Evolutionary conservation across 1,140 invertebrate genomes (phyloP), one percentile per base, ranked within the genome.

Genomic region (Eriosoma lanigerum): DNA sequence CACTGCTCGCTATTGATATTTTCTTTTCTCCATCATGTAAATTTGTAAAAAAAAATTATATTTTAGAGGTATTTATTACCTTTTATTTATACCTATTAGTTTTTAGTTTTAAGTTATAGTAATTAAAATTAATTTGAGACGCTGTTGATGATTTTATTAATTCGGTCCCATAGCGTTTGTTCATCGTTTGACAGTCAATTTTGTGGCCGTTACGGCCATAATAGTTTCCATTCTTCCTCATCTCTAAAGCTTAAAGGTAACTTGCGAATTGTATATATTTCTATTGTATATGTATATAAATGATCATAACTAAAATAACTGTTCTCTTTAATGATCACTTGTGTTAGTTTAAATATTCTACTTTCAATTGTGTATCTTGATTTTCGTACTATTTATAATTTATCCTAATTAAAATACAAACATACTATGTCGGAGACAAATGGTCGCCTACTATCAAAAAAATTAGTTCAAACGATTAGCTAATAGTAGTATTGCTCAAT

Each of bases 1-100:
- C 73, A 76, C 73, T 76, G 73, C 54, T 75, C 54, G 66, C 44
- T 70, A 76, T 76, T 76, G 73, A 76, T 76, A 76, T 76, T 76
- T 76, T 58, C 52, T 76, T 76, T 76, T 58, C 54, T 56, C 54
- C 29, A 56, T 50, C 26, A 54, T 50, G 48, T 54, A 56, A 76
- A 38, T 60, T 76, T 44, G 54, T 58, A 58, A 46, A 75, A 75
- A 48, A 75, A 56, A 58, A 38, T 26, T 72, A 26, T n/a, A 68
- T 50, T 52, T 50, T 17, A 73, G 52, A 73, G 21, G 21, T 73
- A 73, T 54, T 29, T 50, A 50, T 73, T 73, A 73, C 26, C 19
- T 24, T 72, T 6, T 32, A 38, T 38, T 73, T 12, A 38, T 76
- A 76, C 58, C 10, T 54, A 17, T 75, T 54, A 56, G 29, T 75